Percentiles rank a stretch among this genome's conserved stretches.
These are phyloP conservation scores for Campopleginae sp. DNA, from an alignment of 2,888 invertebrate genomes.

Conservation along the genomic window DNA sequence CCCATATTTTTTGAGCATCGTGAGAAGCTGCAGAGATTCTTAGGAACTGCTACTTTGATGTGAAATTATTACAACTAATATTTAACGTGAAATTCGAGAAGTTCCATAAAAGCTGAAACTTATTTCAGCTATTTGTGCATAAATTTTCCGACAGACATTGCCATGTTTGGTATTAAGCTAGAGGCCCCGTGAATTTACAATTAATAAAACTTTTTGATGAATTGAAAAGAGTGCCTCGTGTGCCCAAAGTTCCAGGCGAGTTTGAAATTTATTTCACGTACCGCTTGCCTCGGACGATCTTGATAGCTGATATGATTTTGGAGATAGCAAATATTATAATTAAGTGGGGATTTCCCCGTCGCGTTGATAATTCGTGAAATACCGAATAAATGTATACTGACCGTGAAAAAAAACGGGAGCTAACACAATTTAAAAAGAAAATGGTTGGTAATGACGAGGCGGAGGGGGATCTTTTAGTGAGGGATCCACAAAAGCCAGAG, in stretches of 20 bases:
- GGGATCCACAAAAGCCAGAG: constrained; percentile 15
- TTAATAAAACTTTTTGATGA: constrained; percentile 9
- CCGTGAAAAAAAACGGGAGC: constrained; percentile 40
- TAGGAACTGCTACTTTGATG: constrained; percentile 32
- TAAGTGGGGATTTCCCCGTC: constrained; percentile 19
- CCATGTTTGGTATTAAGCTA: not conserved
- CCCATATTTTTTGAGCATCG: constrained; percentile 7
- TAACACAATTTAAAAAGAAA: constrained; percentile 30
- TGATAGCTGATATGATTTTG: constrained; percentile 22
- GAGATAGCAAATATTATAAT: constrained; percentile 45
- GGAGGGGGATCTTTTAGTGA: not conserved
- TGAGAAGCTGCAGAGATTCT: constrained; percentile 4
- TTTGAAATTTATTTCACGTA: constrained; percentile 22
- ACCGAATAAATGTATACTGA: constrained; percentile 4
- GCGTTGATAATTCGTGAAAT: constrained; percentile 26
- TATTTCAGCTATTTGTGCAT: constrained; percentile 30
- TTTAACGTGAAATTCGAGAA: constrained; percentile 25
- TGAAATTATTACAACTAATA: constrained; percentile 37
- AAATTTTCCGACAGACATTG: constrained; percentile 20
- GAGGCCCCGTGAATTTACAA: constrained; percentile 28
- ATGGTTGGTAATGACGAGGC: not conserved
- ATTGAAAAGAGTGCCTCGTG: not conserved
- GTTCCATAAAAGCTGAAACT: constrained; percentile 50
- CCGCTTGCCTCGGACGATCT: not conserved
- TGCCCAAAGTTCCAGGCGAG: not conserved